phyloP scores from a whole-genome alignment of 2,113 vertebrate species.

The Corydoras sp. region DNA sequence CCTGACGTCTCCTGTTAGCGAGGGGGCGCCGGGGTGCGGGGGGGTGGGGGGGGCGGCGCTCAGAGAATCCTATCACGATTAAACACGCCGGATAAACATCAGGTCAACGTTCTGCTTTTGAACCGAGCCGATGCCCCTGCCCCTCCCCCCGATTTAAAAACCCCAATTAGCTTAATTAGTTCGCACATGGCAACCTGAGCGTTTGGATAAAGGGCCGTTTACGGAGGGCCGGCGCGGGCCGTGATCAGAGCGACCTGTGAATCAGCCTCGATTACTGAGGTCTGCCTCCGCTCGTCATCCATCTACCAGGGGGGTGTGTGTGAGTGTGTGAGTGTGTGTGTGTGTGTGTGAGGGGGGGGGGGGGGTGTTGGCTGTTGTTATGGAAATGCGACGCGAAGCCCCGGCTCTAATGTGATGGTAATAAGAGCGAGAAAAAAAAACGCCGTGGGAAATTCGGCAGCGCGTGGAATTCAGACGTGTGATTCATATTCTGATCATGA shows the following conservation, averaged over 20 bases:
- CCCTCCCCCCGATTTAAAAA: background rate
- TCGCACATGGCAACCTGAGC: background rate
- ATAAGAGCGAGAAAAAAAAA: conserved; percentile 57
- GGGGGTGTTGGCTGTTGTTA: conserved; percentile 67
- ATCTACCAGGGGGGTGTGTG: no score
- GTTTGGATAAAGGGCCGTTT: background rate
- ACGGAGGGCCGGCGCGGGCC: background rate
- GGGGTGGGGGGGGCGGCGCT: background rate
- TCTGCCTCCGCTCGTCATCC: conserved; percentile 53
- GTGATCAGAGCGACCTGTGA: background rate
- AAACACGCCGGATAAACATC: conserved; percentile 13
- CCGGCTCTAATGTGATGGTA: conserved; percentile 55
- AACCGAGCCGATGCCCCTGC: background rate
- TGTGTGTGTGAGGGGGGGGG: no score
- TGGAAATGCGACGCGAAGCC: conserved; percentile 58
- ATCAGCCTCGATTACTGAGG: conserved; percentile 1
- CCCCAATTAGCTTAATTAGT: background rate
- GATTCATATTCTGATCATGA: conserved; percentile 13
- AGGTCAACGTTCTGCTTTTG: background rate
- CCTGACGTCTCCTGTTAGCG: conserved; percentile 27
- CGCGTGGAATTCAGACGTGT: background rate
- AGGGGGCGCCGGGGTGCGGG: conserved; percentile 4
- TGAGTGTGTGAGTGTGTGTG: no score
- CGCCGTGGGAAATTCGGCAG: conserved; percentile 22
- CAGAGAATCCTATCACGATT: conserved; percentile 24